phyloP scores from a whole-genome alignment of 2,888 invertebrate species.

The Limnephilus lunatus region DNA sequence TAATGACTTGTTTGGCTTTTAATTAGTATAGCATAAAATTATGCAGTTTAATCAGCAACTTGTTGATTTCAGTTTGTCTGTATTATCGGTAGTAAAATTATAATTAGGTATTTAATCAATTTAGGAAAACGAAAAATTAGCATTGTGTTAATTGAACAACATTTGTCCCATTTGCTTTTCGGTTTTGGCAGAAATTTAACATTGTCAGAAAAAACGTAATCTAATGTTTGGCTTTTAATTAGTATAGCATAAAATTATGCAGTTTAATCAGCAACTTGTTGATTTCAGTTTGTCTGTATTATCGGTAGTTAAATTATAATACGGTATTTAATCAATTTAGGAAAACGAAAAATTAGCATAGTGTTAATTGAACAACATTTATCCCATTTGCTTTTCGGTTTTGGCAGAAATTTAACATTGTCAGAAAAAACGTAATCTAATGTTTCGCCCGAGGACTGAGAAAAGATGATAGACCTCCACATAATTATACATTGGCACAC shows the following conservation, averaged over 20 bases:
- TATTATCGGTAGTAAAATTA: neutral
- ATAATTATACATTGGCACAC: too few relatives aligned
- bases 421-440: too few relatives aligned
- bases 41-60: neutral
- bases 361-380: neutral
- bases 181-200: too few relatives aligned
- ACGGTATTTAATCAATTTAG: neutral
- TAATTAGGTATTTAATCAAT: neutral
- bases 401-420: too few relatives aligned
- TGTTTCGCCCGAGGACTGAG: too few relatives aligned
- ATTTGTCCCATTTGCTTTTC: too few relatives aligned
- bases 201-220: too few relatives aligned
- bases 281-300: too few relatives aligned
- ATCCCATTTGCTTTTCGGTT: too few relatives aligned
- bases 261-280: neutral
- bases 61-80: too few relatives aligned
- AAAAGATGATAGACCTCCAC: too few relatives aligned
- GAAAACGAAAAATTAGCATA: neutral
- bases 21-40: neutral
- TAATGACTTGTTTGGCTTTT: neutral
- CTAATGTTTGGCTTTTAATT: neutral
- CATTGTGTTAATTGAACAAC: neutral
- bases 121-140: neutral
- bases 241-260: neutral
- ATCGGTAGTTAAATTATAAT: neutral